Evolutionary conservation across 2,888 invertebrate species (phyloP).

Genomic region (Dinocampus coccinellae): DNA sequence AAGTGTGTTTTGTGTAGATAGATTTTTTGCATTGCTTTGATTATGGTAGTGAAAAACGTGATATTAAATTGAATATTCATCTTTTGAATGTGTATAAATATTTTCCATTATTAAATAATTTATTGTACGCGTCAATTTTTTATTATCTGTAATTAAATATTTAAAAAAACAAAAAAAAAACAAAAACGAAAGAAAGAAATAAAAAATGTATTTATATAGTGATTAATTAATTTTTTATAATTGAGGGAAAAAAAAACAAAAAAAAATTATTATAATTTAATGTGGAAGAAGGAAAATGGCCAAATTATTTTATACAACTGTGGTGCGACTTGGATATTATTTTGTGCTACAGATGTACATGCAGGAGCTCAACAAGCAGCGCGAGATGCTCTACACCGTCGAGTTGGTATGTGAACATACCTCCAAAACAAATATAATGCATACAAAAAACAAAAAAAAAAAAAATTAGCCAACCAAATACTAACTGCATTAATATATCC

Average conservation of each 20-base stretch:
- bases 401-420: conserved; percentile 80
- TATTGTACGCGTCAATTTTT: neutral
- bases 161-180: too few species aligned
- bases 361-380: conserved; percentile 91
- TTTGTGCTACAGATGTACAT: conserved; percentile 82
- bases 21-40: conserved; percentile 50
- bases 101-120: neutral
- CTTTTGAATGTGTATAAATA: neutral
- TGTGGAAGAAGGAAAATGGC: conserved; percentile 48
- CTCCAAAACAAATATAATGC: conserved; percentile 50
- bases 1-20: conserved; percentile 56
- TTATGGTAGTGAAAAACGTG: neutral
- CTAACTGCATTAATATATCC: neutral
- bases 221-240: conserved; percentile 43
- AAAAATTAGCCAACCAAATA: conserved; percentile 39
- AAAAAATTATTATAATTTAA: conserved; percentile 8
- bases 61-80: neutral
- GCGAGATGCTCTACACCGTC: conserved; percentile 86
- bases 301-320: conserved; percentile 64
- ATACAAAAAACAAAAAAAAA: conserved; percentile 30
- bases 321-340: conserved; percentile 67
- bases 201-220: too few species aligned
- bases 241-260: neutral
- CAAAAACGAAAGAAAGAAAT: too few species aligned
- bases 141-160: too few species aligned